A percentile compares a stretch with the other conserved stretches of the same genome.
phyloP scores from a whole-genome alignment of 2,113 vertebrate species.

The Myrmophylax atrothorax region DNA sequence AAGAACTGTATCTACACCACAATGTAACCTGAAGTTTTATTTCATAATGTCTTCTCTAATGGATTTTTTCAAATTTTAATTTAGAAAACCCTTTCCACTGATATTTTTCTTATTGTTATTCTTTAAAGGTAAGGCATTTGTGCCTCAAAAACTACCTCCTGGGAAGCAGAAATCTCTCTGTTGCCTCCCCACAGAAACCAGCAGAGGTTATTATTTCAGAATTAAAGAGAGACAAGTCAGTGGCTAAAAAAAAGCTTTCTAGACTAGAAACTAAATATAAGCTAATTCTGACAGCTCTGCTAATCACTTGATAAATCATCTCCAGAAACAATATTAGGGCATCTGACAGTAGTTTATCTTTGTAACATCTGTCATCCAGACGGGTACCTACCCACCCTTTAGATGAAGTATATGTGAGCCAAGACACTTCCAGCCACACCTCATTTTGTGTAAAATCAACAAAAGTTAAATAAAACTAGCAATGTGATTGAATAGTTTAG shows the following conservation, averaged over 20 bases:
- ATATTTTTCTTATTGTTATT: neutral
- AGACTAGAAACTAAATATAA: constrained; percentile 1
- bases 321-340: neutral
- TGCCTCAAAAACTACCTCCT: neutral
- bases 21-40: neutral
- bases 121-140: neutral
- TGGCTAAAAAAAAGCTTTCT: neutral
- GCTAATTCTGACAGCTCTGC: neutral
- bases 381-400: neutral
- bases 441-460: neutral
- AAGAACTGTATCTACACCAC: neutral
- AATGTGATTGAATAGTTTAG: neutral
- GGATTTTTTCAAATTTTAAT: neutral
- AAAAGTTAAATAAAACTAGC: neutral
- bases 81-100: neutral
- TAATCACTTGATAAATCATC: constrained; percentile 33
- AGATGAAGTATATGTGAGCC: neutral
- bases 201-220: neutral
- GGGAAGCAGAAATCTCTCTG: neutral
- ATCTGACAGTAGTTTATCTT: constrained; percentile 8
- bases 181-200: neutral
- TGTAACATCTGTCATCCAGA: constrained; percentile 16
- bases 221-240: neutral
- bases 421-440: neutral
- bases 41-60: neutral